These are phyloP conservation scores for Tachystola acroxantha DNA, from an alignment of 2,888 invertebrate species.

Conservation along the genomic window DNA sequence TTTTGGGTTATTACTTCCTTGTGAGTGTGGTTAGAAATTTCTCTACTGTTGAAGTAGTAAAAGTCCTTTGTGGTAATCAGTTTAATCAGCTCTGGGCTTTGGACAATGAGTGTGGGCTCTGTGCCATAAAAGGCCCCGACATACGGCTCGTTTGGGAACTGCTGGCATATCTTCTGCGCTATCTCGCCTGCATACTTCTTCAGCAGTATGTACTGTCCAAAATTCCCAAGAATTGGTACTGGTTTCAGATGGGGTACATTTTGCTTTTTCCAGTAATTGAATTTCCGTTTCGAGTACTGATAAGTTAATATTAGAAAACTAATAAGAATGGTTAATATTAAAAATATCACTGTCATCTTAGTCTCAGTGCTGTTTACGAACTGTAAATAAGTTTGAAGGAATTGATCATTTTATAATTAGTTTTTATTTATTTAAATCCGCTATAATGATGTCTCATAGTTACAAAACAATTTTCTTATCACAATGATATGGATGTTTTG, in stretches of 20 bases:
- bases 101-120: constrained; percentile 27
- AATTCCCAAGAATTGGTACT: constrained; percentile 25
- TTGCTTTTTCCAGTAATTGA: constrained; percentile 25
- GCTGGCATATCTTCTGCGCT: constrained; percentile 20
- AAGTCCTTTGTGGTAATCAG: constrained; percentile 34
- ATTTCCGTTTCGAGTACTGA: constrained; percentile 13
- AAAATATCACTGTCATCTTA: too few relatives aligned
- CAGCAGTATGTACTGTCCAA: constrained; percentile 20
- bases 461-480: too few relatives aligned
- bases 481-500: too few relatives aligned
- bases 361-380: not conserved
- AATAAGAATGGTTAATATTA: too few relatives aligned
- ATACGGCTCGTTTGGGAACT: constrained; percentile 24
- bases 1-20: constrained; percentile 31
- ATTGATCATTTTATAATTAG: too few relatives aligned
- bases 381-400: not conserved
- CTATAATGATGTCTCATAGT: too few relatives aligned
- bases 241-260: constrained; percentile 22
- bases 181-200: constrained; percentile 13
- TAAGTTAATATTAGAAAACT: too few relatives aligned
- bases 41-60: constrained; percentile 39
- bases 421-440: too few relatives aligned
- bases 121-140: constrained; percentile 30
- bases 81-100: constrained; percentile 35
- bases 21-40: constrained; percentile 26